Base-by-base conservation (phyloP, 2,888 invertebrate genomes). In the Zygothrica quintamaculata region DNA sequence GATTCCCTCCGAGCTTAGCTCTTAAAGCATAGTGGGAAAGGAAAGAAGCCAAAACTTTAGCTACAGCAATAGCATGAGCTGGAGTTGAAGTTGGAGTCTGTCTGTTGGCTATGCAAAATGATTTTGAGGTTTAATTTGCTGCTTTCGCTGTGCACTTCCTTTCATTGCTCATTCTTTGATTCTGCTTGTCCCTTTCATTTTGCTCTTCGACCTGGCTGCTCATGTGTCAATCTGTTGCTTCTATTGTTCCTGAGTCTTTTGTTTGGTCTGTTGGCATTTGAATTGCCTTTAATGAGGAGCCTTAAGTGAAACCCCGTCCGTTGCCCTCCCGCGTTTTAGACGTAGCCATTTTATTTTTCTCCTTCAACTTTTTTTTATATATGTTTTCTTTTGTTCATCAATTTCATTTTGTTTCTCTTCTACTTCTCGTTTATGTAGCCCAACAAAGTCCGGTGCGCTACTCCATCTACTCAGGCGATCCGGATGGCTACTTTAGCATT, bases 391-490 rank as follows among this genome's bases (percentile, higher is more conserved):
- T 65, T 50, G 43, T 59, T 44, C 34, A 50, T 51, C 53, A 72
- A 51, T 57, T 59, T 65, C 29, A 43, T 6, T 9, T 26, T n/a
- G 36, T 25, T 6, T 13, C 18, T 18, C 7, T 47, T 9, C 13
- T 1, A 5, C 13, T 9, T 16, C 2, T 40, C 16, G 7, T 11
- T 12, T n/a, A 48, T 39, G 12, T 66, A 82, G 88, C 93, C 77
- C 92, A 94, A 77, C 93, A 94, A 67, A 93, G 93, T 56, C 92
- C 93, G 36, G 93, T 96, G 25, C 93, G 94, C 31, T 97, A 96
- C 91, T 95, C 95, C 60, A 96, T 97, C 75, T 94, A 95, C 74
- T 96, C 96, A 1, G 97, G 97, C 0, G 96, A 97, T 89, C 94
- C 95, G 0, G 94, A 95, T 68, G 95, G 95, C 15, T 94, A 94